phyloP scores from a whole-genome alignment of 2,797 vertebrate species.

The Lacerta agilis region DNA sequence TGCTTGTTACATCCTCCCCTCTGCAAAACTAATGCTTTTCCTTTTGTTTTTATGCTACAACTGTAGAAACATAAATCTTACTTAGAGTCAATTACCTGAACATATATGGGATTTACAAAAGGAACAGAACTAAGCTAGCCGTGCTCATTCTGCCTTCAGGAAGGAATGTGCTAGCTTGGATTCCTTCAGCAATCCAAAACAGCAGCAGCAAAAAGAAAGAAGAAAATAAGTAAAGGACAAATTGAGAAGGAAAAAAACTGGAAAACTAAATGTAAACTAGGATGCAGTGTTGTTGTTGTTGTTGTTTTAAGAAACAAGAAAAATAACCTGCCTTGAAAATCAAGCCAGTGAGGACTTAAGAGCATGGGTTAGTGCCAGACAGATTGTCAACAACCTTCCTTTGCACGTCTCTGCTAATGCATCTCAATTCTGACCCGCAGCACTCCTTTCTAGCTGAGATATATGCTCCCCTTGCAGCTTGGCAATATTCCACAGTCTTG shows the following conservation, averaged over 20 bases:
- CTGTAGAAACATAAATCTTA: conserved; percentile 57
- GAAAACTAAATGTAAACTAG: background rate
- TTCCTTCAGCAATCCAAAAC: conserved; percentile 33
- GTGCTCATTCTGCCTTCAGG: conserved; percentile 24
- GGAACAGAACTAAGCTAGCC: conserved; percentile 24
- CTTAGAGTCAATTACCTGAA: conserved; percentile 35
- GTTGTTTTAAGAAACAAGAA: background rate
- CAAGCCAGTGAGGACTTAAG: background rate
- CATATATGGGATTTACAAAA: background rate
- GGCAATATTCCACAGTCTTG: background rate
- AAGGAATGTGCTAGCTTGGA: conserved; percentile 10
- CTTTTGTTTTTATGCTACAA: conserved; percentile 15
- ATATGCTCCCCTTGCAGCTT: background rate
- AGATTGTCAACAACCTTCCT: background rate
- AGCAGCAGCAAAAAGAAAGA: background rate
- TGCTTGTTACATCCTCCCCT: background rate
- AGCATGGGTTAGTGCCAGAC: background rate
- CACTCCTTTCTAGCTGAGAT: background rate
- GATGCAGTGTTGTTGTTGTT: background rate
- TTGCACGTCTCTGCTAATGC: background rate
- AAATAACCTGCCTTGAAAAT: background rate
- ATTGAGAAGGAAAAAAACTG: background rate
- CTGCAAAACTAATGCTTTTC: background rate
- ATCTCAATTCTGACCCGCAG: background rate
- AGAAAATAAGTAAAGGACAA: background rate